These are phyloP conservation scores for Thalassarche chlororhynchos DNA, from an alignment of 2,113 vertebrate species.

Conservation along the genomic window DNA sequence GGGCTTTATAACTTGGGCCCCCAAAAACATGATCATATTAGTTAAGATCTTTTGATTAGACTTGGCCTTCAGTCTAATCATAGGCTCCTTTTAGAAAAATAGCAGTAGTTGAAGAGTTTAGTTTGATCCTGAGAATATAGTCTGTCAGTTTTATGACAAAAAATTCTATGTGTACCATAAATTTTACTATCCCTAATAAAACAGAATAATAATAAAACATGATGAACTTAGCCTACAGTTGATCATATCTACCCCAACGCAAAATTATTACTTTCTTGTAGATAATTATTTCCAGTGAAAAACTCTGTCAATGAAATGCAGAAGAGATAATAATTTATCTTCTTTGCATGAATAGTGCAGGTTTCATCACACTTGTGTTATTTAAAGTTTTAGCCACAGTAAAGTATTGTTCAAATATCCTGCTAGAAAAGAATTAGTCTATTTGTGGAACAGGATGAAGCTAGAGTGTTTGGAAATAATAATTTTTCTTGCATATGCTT, in stretches of 20 bases:
- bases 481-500: background rate
- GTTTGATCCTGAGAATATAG: background rate
- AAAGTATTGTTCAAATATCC: background rate
- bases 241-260: background rate
- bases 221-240: background rate
- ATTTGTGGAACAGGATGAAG: background rate
- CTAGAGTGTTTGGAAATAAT: background rate
- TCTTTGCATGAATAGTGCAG: background rate
- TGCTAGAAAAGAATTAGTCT: background rate
- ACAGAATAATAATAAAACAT: background rate
- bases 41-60: background rate
- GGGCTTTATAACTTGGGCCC: background rate
- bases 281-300: background rate
- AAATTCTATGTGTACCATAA: background rate
- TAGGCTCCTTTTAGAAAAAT: background rate
- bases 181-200: background rate
- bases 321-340: background rate
- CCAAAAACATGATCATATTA: background rate
- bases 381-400: background rate
- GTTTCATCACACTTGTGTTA: background rate
- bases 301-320: background rate
- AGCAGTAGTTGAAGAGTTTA: background rate
- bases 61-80: background rate
- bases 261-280: background rate
- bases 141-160: background rate